Conservation (phyloP, 2,113 vertebrate genomes). For the Stictonetta naevosa region DNA sequence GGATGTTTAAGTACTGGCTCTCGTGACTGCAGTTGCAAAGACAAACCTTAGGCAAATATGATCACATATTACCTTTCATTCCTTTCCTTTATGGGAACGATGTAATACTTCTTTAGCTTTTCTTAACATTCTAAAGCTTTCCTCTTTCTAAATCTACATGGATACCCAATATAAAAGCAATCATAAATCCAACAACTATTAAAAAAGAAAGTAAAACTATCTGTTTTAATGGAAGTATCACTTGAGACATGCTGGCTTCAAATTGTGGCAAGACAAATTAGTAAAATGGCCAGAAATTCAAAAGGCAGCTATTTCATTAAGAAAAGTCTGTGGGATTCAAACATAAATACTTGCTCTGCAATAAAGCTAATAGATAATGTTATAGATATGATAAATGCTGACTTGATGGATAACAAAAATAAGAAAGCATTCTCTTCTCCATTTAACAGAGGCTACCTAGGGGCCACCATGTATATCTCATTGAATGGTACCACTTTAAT, state of each 20-base stretch:
- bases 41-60: not conserved
- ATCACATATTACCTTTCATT: not conserved
- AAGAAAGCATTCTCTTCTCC: not conserved
- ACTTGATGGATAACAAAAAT: not conserved
- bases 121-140: not conserved
- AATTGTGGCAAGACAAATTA: not conserved
- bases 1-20: not conserved
- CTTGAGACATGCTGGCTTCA: not conserved
- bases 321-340: not conserved
- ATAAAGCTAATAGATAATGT: not conserved
- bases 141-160: not conserved
- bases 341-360: not conserved
- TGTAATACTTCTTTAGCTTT: not conserved
- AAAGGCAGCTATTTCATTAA: not conserved
- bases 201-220: not conserved
- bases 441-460: not conserved
- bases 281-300: not conserved
- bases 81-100: not conserved
- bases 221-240: not conserved
- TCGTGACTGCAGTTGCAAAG: not conserved
- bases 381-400: not conserved
- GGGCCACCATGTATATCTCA: not conserved
- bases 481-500: not conserved
- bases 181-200: not conserved
- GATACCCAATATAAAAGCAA: not conserved